Evolutionary conservation across 2,888 invertebrate species (phyloP).

Genomic region (Ametastegia equiseti): DNA sequence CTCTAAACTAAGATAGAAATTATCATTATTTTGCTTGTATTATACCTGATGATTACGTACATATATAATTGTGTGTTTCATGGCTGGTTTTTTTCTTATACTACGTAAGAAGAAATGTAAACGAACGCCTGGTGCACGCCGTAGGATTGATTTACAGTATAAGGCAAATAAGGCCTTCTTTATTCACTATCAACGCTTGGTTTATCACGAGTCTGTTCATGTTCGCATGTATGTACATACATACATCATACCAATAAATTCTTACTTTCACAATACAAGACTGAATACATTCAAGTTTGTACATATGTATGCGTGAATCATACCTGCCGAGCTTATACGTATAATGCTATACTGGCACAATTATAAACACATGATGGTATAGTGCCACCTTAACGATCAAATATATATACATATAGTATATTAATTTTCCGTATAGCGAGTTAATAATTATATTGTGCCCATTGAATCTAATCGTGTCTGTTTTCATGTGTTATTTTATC

Average conservation of each 20-base stretch:
- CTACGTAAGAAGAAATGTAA: slow-evolving; percentile 23
- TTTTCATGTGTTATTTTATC: slow-evolving; percentile 21
- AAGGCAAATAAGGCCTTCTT: slow-evolving; percentile 33
- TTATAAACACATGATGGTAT: not conserved
- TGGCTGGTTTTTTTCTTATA: not conserved
- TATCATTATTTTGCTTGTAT: not conserved
- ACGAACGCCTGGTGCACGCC: slow-evolving; percentile 15
- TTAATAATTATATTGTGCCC: not conserved
- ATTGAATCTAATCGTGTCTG: slow-evolving; percentile 19
- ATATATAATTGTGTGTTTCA: not conserved
- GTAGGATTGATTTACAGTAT: slow-evolving; percentile 37
- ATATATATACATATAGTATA: not conserved
- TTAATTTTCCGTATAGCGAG: not conserved
- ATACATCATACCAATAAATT: slow-evolving; percentile 20
- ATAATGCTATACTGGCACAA: not conserved
- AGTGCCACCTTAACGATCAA: not conserved
- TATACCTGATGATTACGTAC: not conserved
- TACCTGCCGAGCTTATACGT: not conserved
- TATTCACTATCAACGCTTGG: slow-evolving; percentile 39
- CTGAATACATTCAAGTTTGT: not conserved
- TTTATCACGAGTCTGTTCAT: slow-evolving; percentile 21
- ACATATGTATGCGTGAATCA: not conserved
- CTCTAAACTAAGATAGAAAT: no score
- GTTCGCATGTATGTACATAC: not conserved
- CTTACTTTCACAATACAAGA: not conserved